These are phyloP conservation scores for Pyralis farinalis DNA, from an alignment of 2,888 invertebrate genomes.

Conservation along the genomic window DNA sequence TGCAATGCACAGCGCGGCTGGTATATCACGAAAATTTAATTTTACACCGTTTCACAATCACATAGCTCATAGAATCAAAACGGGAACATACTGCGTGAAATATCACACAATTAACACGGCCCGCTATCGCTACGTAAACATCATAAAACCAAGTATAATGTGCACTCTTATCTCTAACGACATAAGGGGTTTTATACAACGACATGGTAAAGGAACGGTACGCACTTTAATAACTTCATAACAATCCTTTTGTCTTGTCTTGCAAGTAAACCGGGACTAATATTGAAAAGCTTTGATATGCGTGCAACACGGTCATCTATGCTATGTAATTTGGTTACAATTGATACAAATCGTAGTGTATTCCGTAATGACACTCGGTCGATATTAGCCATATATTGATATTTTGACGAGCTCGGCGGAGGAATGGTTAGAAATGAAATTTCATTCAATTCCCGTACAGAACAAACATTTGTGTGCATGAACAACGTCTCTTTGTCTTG, in stretches of 20 bases:
- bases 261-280: constrained; percentile 1
- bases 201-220: neutral
- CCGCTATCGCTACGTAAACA: constrained; percentile 31
- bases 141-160: neutral
- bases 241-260: neutral
- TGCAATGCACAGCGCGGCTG: constrained; percentile 27
- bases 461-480: too few species aligned
- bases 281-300: constrained; percentile 1
- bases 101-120: constrained; percentile 24
- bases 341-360: too few species aligned
- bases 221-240: neutral
- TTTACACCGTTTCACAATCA: constrained; percentile 35
- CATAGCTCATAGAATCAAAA: constrained; percentile 26
- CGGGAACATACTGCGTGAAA: constrained; percentile 27
- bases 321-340: too few species aligned
- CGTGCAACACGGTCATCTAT: neutral
- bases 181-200: neutral
- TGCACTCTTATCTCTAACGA: neutral
- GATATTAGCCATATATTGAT: too few species aligned
- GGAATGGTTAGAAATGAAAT: too few species aligned
- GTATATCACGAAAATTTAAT: constrained; percentile 33
- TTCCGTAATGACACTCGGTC: too few species aligned
- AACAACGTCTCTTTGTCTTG: too few species aligned
- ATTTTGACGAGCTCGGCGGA: too few species aligned
- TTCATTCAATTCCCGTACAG: too few species aligned